These are phyloP conservation scores for Lycorma delicatula DNA, from an alignment of 1,140 invertebrate species.

Conservation along the genomic window DNA sequence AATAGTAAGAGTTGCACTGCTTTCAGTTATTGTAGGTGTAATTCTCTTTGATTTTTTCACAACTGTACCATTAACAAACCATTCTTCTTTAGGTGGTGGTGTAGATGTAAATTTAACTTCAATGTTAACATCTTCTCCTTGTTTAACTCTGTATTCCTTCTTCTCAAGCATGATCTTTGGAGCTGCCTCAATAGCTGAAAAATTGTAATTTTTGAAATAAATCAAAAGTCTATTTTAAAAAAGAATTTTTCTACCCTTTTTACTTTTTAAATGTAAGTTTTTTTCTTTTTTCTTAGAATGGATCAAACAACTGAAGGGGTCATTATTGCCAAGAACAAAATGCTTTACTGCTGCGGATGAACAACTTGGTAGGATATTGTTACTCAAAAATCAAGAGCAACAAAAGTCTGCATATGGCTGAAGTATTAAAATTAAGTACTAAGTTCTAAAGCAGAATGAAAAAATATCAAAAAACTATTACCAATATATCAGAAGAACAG, in stretches of 20 bases:
- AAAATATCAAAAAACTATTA: no score
- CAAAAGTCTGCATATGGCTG: no score
- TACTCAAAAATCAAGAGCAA: no score
- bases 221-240: background rate
- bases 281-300: background rate
- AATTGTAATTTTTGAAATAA: slow-evolving; percentile 1
- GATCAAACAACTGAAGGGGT: no score
- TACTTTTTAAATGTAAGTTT: background rate
- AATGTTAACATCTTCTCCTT: slow-evolving; percentile 58
- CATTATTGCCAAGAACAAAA: no score
- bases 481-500: no score
- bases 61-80: slow-evolving; percentile 59
- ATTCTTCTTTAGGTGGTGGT: slow-evolving; percentile 63
- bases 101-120: slow-evolving; percentile 60
- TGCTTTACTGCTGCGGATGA: no score
- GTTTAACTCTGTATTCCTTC: slow-evolving; percentile 56
- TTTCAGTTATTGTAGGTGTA: slow-evolving; percentile 50
- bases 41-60: slow-evolving; percentile 53
- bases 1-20: slow-evolving; percentile 59
- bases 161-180: slow-evolving; percentile 54
- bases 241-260: background rate
- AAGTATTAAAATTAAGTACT: no score
- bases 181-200: slow-evolving; percentile 43
- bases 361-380: no score
- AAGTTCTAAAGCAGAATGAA: no score